A percentile compares a stretch with the other conserved stretches of the same genome.
These are phyloP conservation scores for Hemiprocne comata DNA, from an alignment of 2,113 vertebrate species.

Conservation along the genomic window DNA sequence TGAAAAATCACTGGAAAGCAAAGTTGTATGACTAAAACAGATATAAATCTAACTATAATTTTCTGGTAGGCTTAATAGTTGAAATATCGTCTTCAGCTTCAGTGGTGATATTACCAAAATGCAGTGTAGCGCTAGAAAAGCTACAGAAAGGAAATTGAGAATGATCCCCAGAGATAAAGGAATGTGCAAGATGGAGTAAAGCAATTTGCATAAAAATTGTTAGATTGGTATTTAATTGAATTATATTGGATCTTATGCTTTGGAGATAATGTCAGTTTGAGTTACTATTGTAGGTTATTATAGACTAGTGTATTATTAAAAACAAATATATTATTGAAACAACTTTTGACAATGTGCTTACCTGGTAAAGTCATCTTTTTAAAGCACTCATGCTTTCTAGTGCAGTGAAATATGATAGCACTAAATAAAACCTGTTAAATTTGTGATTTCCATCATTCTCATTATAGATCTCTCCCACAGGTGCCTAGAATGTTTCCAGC, in stretches of 20 bases:
- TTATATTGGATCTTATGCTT: constrained; percentile 4
- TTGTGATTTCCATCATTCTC: constrained; percentile 2
- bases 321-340: not conserved
- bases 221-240: constrained; percentile 51
- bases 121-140: constrained; percentile 14
- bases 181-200: constrained; percentile 2
- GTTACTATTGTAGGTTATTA: constrained; percentile 17
- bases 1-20: constrained; percentile 36
- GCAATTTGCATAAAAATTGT: constrained; percentile 49
- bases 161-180: constrained; percentile 42
- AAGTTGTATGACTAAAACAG: constrained; percentile 28
- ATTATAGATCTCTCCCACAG: not conserved
- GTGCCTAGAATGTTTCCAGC: constrained; percentile 9
- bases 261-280: constrained; percentile 12
- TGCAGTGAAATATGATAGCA: not conserved
- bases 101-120: constrained; percentile 42
- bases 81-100: constrained; percentile 55
- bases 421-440: constrained; percentile 11
- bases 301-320: constrained; percentile 12
- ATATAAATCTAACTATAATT: constrained; percentile 57
- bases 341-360: constrained; percentile 4
- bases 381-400: not conserved
- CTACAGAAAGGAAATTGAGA: constrained; percentile 48
- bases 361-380: constrained; percentile 19
- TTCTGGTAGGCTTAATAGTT: constrained; percentile 52